phyloP scores from a whole-genome alignment of 1,140 invertebrate species.

The Chymomyza costata region DNA sequence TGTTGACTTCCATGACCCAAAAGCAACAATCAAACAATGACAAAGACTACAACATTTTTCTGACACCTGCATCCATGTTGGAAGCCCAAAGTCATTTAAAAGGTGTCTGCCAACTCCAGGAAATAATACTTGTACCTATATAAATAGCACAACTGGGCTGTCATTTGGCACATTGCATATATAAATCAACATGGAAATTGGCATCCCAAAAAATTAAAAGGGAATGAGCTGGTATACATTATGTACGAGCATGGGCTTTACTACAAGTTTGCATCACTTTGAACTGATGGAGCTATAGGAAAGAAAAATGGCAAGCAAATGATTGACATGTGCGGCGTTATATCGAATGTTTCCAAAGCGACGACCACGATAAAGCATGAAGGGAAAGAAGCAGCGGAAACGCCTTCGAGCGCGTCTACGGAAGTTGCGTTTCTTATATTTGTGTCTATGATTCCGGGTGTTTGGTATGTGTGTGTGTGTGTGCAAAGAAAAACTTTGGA shows the following conservation, averaged over 20 bases:
- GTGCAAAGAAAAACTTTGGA: conserved; percentile 42
- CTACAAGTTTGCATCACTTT: conserved; percentile 19
- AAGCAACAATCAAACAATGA: no score
- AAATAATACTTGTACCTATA: no score
- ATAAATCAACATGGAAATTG: not conserved
- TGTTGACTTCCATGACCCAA: no score
- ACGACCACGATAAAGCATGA: not conserved
- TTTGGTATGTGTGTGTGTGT: conserved; percentile 7
- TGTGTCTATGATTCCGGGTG: conserved; percentile 1
- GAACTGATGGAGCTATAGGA: not conserved
- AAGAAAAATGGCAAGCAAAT: conserved; percentile 65
- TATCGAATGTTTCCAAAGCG: conserved; percentile 7
- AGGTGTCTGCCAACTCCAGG: no score
- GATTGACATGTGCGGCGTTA: conserved; percentile 55
- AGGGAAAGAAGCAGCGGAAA: conserved; percentile 23
- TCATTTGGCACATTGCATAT: no score
- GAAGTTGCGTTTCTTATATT: conserved; percentile 40
- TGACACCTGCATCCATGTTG: no score
- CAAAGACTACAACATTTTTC: no score
- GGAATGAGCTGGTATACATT: conserved; percentile 49
- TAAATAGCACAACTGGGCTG: no score
- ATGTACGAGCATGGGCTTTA: conserved; percentile 54
- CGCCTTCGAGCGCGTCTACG: conserved; percentile 15
- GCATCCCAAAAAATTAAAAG: conserved; percentile 16
- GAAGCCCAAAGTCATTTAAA: no score